A percentile compares a stretch with the other conserved stretches of the same genome.
phyloP scores from a whole-genome alignment of 2,113 vertebrate species.

The Agapornis roseicollis region DNA sequence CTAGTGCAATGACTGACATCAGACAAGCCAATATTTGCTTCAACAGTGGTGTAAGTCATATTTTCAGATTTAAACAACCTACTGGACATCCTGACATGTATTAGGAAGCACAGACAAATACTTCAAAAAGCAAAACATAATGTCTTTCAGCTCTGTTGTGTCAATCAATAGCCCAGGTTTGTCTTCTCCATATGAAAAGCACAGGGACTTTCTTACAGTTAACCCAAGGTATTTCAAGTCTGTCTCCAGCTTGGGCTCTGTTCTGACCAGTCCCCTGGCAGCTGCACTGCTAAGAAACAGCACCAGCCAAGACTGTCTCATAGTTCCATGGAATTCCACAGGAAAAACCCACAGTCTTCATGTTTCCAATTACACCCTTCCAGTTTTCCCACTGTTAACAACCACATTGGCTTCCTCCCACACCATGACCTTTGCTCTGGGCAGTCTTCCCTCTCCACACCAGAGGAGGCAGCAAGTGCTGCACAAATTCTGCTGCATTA shows the following conservation, averaged over 20 bases:
- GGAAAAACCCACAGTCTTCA: background rate
- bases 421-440: fast-evolving
- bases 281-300: background rate
- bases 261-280: background rate
- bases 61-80: background rate
- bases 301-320: background rate
- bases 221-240: background rate
- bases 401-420: background rate
- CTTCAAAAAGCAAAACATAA: background rate
- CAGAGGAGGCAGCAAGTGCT: fast-evolving
- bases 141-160: background rate
- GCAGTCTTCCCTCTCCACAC: background rate
- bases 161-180: background rate
- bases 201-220: background rate
- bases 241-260: background rate
- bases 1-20: background rate
- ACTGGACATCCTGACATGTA: fast-evolving
- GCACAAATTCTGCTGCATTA: background rate
- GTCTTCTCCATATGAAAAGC: background rate
- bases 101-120: background rate
- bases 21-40: background rate
- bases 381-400: background rate
- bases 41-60: background rate
- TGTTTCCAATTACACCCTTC: background rate
- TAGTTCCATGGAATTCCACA: background rate